Evolutionary conservation across 2,888 invertebrate species (phyloP).

Genomic region (Amphipoea lucens): DNA sequence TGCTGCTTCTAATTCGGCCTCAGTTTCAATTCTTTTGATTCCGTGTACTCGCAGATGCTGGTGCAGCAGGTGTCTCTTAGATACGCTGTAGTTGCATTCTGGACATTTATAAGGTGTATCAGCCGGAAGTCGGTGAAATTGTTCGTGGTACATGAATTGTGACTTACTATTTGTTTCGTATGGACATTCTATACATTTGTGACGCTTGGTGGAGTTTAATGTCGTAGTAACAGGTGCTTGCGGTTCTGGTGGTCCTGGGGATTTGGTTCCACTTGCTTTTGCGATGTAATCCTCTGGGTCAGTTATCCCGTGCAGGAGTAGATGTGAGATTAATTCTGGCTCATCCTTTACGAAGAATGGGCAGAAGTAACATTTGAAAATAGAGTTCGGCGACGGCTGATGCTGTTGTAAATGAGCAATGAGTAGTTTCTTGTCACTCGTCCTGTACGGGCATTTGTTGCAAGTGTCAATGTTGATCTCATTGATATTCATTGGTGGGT

Average conservation of each 20-base stretch:
- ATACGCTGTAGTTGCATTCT: slow-evolving; percentile 95
- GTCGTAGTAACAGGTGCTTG: slow-evolving; percentile 57
- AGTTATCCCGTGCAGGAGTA: slow-evolving; percentile 91
- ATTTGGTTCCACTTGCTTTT: slow-evolving; percentile 84
- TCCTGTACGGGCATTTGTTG: slow-evolving; percentile 93
- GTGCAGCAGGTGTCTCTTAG: slow-evolving; percentile 94
- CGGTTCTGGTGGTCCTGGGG: slow-evolving; percentile 76
- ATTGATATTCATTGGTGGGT: slow-evolving; percentile 74
- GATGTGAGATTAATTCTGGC: slow-evolving; percentile 92
- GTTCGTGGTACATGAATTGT: slow-evolving; percentile 96
- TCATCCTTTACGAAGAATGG: slow-evolving; percentile 94
- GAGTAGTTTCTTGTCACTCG: slow-evolving; percentile 90
- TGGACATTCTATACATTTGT: slow-evolving; percentile 95
- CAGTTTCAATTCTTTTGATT: slow-evolving; percentile 86
- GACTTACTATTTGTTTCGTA: slow-evolving; percentile 96
- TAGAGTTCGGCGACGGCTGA: slow-evolving; percentile 92
- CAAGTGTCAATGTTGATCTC: slow-evolving; percentile 88
- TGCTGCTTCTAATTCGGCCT: slow-evolving; percentile 83
- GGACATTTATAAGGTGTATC: slow-evolving; percentile 95
- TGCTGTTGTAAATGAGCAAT: slow-evolving; percentile 93
- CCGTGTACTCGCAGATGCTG: slow-evolving; percentile 95
- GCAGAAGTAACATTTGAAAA: slow-evolving; percentile 95
- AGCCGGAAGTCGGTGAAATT: slow-evolving; percentile 93
- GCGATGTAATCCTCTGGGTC: slow-evolving; percentile 90
- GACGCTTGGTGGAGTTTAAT: slow-evolving; percentile 90